Evolutionary conservation across 2,113 vertebrate genomes (phyloP), one percentile per base, ranked within the genome.

Genomic region (Podarcis muralis): DNA sequence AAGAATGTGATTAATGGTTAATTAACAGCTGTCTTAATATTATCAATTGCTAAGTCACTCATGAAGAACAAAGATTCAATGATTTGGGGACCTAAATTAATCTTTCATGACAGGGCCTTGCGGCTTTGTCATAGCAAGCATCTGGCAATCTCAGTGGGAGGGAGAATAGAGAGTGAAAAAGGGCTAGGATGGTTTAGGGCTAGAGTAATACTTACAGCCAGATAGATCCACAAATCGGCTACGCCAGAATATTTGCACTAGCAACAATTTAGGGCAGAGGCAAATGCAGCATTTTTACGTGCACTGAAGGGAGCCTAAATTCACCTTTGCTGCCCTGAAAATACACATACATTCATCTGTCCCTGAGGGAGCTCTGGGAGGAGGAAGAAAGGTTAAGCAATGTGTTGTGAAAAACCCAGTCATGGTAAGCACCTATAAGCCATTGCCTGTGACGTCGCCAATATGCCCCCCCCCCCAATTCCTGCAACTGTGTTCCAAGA

Each of bases 101-200:
- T 81, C 0, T 18, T 82, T 90, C 65, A 23, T 81, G 62, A 35
- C 37, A 83, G 43, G 89, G 18, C 43, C 89, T 78, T 6, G 18
- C 48, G 80, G 11, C 72, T 91, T 91, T 91, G 2, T 87, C 66
- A 82, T 84, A 43, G 81, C 25, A 62, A 77, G 86, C 81, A 87
- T 74, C 1, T 20, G 37, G 72, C 37, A 86, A 81, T 48, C 62
- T 0, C 1, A 2, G 35, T 71, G 69, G 53, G n/a, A 48, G 75
- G 59, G 85, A 68, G 27, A 12, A 48, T 27, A 75, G 23, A 66
- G 11, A 66, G 15, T 15, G 3, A 6, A n/a, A 78, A 78, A 48
- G 30, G 75, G 15, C 27, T 68, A 18, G 4, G 23, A 37, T 35
- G 48, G 9, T 59, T 85, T 75, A 25, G 48, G 20, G n/a, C 27